Conservation (phyloP, 2,888 invertebrate genomes). For the Trachelus stipa region DNA sequence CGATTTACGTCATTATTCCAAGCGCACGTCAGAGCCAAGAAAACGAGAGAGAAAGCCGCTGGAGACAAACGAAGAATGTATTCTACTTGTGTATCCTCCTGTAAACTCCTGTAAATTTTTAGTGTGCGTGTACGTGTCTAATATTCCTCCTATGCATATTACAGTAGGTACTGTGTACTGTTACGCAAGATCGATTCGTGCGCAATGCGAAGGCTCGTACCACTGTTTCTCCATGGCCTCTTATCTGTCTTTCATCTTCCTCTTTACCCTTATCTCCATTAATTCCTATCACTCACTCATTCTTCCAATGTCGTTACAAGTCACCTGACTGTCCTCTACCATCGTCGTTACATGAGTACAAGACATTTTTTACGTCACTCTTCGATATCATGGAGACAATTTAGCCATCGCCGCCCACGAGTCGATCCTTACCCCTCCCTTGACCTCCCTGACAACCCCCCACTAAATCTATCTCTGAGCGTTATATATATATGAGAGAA, state of each 20-base stretch:
- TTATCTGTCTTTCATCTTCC: neutral
- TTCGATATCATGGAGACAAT: neutral
- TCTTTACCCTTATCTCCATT: neutral
- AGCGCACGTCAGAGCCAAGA: neutral
- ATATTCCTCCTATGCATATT: conserved; percentile 32
- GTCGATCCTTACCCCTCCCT: neutral
- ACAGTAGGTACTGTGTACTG: conserved; percentile 22
- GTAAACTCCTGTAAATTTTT: conserved; percentile 39
- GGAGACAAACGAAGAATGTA: conserved; percentile 9
- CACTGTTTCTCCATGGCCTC: neutral
- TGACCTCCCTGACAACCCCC: neutral
- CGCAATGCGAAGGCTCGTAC: neutral
- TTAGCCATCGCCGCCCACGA: neutral
- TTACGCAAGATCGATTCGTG: conserved; percentile 5
- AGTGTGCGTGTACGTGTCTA: conserved; percentile 57
- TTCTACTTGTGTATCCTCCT: conserved; percentile 41
- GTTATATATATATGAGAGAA: neutral
- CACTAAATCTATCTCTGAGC: neutral
- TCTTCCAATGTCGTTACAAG: neutral
- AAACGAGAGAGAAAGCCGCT: conserved; percentile 19
- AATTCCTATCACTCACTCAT: neutral
- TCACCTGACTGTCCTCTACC: neutral
- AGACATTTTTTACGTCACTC: neutral
- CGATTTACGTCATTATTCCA: neutral
- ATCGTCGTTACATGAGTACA: neutral